phyloP scores from a whole-genome alignment of 1,140 invertebrate species.

The Orius laevigatus region DNA sequence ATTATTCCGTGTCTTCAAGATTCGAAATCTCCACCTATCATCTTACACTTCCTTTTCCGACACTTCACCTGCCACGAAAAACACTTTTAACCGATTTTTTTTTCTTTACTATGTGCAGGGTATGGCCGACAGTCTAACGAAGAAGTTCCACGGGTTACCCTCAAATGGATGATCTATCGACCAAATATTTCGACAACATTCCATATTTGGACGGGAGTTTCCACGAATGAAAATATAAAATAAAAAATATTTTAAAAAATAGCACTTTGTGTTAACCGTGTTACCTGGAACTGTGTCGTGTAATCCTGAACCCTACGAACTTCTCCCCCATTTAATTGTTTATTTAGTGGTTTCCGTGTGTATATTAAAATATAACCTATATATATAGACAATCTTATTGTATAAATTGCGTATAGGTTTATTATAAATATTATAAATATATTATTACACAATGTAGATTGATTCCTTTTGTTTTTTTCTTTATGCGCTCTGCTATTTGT shows the following conservation, averaged over 20 bases:
- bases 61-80: neutral
- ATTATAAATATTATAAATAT: constrained; percentile 5
- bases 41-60: neutral
- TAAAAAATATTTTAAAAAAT: no score
- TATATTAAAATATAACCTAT: neutral
- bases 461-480: constrained; percentile 3
- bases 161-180: neutral
- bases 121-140: constrained; percentile 43
- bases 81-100: constrained; percentile 18
- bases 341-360: no score
- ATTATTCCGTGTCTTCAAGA: no score
- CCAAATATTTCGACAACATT: constrained; percentile 3
- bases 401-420: constrained; percentile 12
- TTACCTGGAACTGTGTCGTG: constrained; percentile 1
- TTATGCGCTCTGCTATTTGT: constrained; percentile 7
- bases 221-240: no score
- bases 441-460: no score
- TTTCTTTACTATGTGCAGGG: constrained; percentile 37
- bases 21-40: no score
- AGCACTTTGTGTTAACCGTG: neutral
- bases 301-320: no score
- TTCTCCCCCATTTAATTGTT: no score
- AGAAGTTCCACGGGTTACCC: constrained; percentile 16
- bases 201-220: no score
- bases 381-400: constrained; percentile 12